These are phyloP conservation scores for Ophioderma brevispina DNA, from an alignment of 35 echinoderm and acorn worm genomes.

Conservation along the genomic window DNA sequence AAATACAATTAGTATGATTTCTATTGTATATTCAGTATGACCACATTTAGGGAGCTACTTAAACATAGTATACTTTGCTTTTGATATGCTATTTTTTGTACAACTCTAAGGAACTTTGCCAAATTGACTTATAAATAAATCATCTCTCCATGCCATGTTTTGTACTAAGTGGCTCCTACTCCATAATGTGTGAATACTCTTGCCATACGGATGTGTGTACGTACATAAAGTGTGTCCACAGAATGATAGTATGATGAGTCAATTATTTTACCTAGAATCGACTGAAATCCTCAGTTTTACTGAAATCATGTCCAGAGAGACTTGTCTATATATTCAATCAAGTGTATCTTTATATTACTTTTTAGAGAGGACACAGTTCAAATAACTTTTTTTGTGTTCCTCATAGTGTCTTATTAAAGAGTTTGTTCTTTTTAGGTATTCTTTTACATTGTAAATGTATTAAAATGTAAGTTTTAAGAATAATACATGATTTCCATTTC, in stretches of 20 bases:
- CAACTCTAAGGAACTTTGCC: constrained; percentile 3
- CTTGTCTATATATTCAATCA: neutral
- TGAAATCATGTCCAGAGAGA: neutral
- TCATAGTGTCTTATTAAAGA: constrained; percentile 11
- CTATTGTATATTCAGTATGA: neutral
- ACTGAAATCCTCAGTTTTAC: constrained; percentile 1
- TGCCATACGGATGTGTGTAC: neutral
- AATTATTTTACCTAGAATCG: neutral
- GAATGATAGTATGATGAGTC: neutral
- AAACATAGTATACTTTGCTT: neutral
- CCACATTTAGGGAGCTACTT: neutral
- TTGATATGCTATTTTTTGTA: constrained; percentile 16
- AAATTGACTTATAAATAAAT: neutral
- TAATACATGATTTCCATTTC: neutral
- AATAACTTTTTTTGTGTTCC: neutral
- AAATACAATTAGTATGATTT: neutral
- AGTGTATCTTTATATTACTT: constrained; percentile 12
- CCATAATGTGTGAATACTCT: neutral
- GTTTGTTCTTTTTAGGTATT: constrained; percentile 11
- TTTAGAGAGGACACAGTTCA: constrained; percentile 3
- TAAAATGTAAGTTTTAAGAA: constrained; percentile 15
- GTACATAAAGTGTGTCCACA: neutral
- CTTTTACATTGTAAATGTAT: constrained; percentile 15
- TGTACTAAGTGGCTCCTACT: neutral
- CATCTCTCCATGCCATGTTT: neutral